Evolutionary conservation across 2,888 invertebrate species (phyloP).

Genomic region (Urechis unicinctus): DNA sequence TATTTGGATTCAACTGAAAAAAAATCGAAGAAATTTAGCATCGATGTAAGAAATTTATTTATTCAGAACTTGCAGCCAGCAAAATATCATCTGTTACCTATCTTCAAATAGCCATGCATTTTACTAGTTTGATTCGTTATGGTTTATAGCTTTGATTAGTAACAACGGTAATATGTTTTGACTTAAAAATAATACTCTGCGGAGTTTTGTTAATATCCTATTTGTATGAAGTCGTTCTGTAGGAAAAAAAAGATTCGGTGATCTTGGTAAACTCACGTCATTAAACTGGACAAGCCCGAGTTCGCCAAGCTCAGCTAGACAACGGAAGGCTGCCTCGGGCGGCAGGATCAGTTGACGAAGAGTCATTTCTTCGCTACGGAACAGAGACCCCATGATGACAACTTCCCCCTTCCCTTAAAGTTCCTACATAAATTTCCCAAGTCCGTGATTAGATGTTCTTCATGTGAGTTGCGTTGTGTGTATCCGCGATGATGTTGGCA

Average conservation of each 20-base stretch:
- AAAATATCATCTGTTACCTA: too few species aligned
- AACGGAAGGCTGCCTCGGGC: conserved; percentile 88
- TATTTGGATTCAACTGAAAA: conserved; percentile 85
- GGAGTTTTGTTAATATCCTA: neutral
- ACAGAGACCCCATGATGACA: conserved; percentile 60
- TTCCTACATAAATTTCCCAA: too few species aligned
- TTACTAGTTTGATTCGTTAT: neutral
- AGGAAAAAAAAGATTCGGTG: too few species aligned
- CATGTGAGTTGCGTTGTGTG: too few species aligned
- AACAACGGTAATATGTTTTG: neutral
- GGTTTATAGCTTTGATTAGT: neutral
- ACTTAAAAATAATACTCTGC: neutral
- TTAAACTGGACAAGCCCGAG: conserved; percentile 83
- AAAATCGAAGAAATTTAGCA: neutral
- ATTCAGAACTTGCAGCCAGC: neutral
- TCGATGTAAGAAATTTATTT: neutral
- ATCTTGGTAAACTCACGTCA: conserved; percentile 21
- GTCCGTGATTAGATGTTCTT: too few species aligned
- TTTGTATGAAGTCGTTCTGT: neutral
- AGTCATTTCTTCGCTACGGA: conserved; percentile 97
- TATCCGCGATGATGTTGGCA: too few species aligned
- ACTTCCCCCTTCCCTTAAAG: too few species aligned
- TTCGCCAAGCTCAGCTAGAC: conserved; percentile 89
- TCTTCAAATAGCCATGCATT: neutral
- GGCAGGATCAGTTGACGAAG: conserved; percentile 92